Evolutionary conservation across 1,140 invertebrate species (phyloP).

Genomic region (Drosophila obscura): DNA sequence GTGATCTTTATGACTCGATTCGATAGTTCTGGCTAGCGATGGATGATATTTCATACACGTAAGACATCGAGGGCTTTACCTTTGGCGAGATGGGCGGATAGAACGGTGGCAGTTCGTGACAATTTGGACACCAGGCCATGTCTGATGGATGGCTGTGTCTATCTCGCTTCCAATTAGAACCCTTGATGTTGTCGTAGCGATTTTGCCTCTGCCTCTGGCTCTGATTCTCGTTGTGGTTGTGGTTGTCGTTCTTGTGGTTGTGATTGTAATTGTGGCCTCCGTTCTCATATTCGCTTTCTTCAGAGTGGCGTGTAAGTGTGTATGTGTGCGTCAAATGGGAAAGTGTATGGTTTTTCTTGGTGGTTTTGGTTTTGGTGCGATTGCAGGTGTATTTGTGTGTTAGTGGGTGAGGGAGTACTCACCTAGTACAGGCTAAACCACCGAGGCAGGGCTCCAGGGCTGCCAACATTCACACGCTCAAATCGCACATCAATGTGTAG

Average conservation of each 20-base stretch:
- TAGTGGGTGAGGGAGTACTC: constrained; percentile 43
- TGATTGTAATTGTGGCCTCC: constrained; percentile 41
- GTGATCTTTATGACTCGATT: constrained; percentile 6
- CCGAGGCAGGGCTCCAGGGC: constrained; percentile 84
- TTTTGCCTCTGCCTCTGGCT: constrained; percentile 5
- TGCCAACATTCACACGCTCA: constrained; percentile 84
- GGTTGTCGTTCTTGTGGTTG: constrained; percentile 20
- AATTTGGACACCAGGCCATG: constrained; percentile 83
- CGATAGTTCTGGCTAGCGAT: constrained; percentile 38
- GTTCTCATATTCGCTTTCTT: constrained; percentile 70
- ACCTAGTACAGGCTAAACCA: constrained; percentile 84
- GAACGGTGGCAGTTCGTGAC: constrained; percentile 74
- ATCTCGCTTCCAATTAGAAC: constrained; percentile 44
- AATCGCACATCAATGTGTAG: constrained; percentile 76
- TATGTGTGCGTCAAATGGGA: constrained; percentile 29
- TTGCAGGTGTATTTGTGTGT: constrained; percentile 34
- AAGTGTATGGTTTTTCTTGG: constrained; percentile 23
- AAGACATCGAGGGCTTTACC: constrained; percentile 65
- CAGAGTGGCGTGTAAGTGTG: constrained; percentile 2
- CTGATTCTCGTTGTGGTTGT: constrained; percentile 14
- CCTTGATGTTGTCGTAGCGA: constrained; percentile 28
- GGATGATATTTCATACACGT: constrained; percentile 36
- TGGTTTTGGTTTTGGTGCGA: neutral
- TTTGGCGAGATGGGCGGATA: constrained; percentile 74
- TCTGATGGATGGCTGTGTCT: constrained; percentile 41